Conservation (phyloP, 2,888 invertebrate genomes). For the Blera fallax region DNA sequence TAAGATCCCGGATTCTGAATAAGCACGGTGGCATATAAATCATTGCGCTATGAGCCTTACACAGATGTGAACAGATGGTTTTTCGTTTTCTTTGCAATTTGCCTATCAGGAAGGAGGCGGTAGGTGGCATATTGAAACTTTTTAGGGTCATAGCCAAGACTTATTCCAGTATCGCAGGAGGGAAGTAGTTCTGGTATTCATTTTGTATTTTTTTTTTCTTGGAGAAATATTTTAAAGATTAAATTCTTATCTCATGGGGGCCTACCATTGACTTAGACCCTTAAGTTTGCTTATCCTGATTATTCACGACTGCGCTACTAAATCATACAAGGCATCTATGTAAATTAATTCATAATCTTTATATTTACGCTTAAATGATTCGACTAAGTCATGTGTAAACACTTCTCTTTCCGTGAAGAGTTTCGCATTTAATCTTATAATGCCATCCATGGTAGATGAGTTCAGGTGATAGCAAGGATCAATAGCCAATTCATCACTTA, state of each 20-base stretch:
- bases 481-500: too few species aligned
- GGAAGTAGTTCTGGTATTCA: constrained; percentile 41
- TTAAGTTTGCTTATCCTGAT: neutral
- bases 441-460: neutral
- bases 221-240: constrained; percentile 19
- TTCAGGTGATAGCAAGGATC: too few species aligned
- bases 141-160: neutral
- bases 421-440: neutral
- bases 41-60: constrained; percentile 44
- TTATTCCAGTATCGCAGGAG: too few species aligned
- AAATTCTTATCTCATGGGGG: constrained; percentile 35
- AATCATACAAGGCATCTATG: neutral
- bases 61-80: constrained; percentile 48
- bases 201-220: neutral
- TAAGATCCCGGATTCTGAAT: constrained; percentile 50
- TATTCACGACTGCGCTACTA: neutral
- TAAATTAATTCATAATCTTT: constrained; percentile 14
- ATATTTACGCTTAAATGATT: neutral
- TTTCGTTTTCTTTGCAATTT: constrained; percentile 5
- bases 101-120: neutral
- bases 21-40: constrained; percentile 56
- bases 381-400: neutral
- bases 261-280: constrained; percentile 14
- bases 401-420: neutral
- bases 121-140: constrained; percentile 30